Conservation (phyloP, 1,140 invertebrate species). For the Lucilia sericata region DNA sequence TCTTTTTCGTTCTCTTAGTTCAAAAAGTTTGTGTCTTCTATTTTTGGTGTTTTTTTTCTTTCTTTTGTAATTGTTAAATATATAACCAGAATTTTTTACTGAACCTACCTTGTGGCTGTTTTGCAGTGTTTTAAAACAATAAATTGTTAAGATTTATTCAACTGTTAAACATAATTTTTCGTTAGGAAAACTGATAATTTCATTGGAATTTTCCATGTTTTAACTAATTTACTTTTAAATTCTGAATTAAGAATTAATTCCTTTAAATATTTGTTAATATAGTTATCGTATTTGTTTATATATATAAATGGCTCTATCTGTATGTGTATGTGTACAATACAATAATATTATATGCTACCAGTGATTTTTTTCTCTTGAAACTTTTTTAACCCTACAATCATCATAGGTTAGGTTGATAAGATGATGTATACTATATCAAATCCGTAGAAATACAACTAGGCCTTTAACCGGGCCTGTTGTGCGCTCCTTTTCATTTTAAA, state of each 20-base stretch:
- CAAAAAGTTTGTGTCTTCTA: too few species aligned
- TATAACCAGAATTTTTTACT: not conserved
- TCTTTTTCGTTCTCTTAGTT: not conserved
- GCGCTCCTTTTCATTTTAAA: too few species aligned
- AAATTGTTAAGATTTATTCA: not conserved
- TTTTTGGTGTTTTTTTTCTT: not conserved
- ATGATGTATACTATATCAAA: too few species aligned
- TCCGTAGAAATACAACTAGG: too few species aligned
- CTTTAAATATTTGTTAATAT: too few species aligned
- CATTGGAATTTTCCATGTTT: too few species aligned
- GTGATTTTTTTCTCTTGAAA: slow-evolving; percentile 2
- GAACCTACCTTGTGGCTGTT: not conserved
- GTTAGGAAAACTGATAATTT: not conserved
- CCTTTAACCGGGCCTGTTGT: too few species aligned
- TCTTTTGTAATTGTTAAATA: slow-evolving; percentile 9
- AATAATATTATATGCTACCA: not conserved
- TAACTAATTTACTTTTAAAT: too few species aligned
- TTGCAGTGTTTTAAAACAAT: not conserved
- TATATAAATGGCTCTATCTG: not conserved
- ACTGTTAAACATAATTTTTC: not conserved
- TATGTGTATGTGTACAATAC: not conserved
- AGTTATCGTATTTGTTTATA: too few species aligned
- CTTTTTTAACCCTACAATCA: not conserved
- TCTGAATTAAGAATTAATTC: too few species aligned
- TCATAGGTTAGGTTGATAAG: not conserved